A percentile compares a stretch with the other conserved stretches of the same genome.
phyloP scores from a whole-genome alignment of 2,888 invertebrate genomes.

The Drosophila koepferae region DNA sequence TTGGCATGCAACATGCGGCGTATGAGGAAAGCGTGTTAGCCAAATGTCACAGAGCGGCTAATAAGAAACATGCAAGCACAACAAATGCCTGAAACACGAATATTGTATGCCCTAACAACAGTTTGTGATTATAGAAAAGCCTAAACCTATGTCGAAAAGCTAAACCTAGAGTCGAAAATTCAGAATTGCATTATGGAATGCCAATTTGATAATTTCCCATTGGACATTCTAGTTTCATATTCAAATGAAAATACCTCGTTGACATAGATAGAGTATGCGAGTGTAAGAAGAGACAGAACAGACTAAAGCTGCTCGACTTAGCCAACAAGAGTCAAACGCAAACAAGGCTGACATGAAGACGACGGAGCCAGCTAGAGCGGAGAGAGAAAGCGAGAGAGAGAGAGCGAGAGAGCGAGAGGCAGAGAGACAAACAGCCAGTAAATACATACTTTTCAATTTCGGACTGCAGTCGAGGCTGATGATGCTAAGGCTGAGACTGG shows the following conservation, averaged over 20 bases:
- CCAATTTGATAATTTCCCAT: background rate
- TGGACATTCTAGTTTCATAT: background rate
- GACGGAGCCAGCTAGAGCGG: background rate
- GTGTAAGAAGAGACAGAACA: conserved; percentile 7
- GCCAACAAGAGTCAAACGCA: conserved; percentile 18
- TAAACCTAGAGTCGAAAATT: no score
- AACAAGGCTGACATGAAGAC: conserved; percentile 3
- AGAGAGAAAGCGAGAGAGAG: background rate
- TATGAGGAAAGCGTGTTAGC: conserved; percentile 51
- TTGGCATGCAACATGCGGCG: conserved; percentile 54
- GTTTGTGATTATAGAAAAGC: background rate
- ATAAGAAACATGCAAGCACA: conserved; percentile 6
- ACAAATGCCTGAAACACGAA: background rate
- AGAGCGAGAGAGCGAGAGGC: background rate
- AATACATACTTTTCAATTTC: conserved; percentile 30
- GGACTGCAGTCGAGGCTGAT: conserved; percentile 19
- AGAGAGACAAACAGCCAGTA: conserved; percentile 17
- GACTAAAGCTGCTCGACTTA: conserved; percentile 31
- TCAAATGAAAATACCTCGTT: background rate
- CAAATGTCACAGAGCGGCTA: conserved; percentile 37
- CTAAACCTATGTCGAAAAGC: background rate
- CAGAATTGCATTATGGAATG: no score
- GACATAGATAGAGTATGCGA: conserved; percentile 1
- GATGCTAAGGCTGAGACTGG: background rate
- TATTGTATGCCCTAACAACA: conserved; percentile 15